A percentile compares a stretch with the other conserved stretches of the same genome.
Evolutionary conservation across 2,888 invertebrate genomes (phyloP).

Genomic region (Cyclophora punctaria): DNA sequence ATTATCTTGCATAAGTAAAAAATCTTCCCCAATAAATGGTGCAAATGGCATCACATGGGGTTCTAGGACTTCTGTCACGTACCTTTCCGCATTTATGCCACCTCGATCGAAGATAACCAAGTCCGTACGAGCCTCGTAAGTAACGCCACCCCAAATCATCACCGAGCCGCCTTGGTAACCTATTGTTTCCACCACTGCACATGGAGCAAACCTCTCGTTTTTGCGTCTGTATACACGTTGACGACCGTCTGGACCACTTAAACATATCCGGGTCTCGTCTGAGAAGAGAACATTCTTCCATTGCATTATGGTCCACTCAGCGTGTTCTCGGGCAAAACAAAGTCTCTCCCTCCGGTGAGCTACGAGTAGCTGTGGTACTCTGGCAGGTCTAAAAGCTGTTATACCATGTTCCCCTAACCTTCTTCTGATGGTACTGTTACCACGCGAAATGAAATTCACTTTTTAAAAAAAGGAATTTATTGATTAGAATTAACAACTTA

Average conservation of each 20-base stretch:
- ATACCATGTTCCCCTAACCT: slow-evolving; percentile 1
- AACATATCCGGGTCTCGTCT: too few species aligned
- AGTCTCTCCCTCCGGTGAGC: too few species aligned
- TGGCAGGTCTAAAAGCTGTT: slow-evolving; percentile 7
- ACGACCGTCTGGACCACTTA: too few species aligned
- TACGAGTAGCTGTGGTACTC: not conserved
- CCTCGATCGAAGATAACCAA: not conserved
- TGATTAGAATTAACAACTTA: too few species aligned
- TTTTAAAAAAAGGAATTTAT: too few species aligned
- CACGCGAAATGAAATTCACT: too few species aligned
- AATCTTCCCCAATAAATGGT: too few species aligned
- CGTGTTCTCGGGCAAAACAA: slow-evolving; percentile 9
- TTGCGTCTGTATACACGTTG: too few species aligned
- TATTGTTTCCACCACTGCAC: not conserved
- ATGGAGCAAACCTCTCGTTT: not conserved
- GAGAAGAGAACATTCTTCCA: not conserved
- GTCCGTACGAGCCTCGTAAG: not conserved
- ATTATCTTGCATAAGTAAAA: too few species aligned
- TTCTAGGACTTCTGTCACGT: too few species aligned
- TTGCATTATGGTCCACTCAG: slow-evolving; percentile 5
- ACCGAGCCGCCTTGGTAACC: not conserved
- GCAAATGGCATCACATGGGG: too few species aligned
- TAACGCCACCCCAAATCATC: not conserved
- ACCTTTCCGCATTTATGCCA: too few species aligned
- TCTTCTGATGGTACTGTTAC: slow-evolving; percentile 1